Conservation (phyloP, 2,888 invertebrate species). For the Dolichopus griseipennis region DNA sequence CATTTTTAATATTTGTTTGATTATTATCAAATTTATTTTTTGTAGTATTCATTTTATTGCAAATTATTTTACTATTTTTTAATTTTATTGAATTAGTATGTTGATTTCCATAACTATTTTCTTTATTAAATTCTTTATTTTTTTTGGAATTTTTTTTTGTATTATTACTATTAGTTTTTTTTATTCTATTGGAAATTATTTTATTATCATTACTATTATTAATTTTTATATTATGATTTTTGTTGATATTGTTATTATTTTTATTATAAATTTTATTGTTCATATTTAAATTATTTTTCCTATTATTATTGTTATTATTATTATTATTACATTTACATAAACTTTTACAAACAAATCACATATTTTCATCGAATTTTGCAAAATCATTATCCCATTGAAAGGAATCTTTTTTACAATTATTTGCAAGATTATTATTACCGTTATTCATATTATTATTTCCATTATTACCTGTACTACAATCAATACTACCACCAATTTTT, state of each 20-base stretch:
- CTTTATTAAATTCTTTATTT: not conserved
- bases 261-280: not conserved
- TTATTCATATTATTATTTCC: conserved; percentile 9
- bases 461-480: conserved; percentile 13
- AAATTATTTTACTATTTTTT: not conserved
- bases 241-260: conserved; percentile 4
- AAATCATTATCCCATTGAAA: conserved; percentile 43
- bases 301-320: not conserved
- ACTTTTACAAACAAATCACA: conserved; percentile 43
- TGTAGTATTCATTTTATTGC: not conserved
- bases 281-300: not conserved
- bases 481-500: conserved; percentile 9
- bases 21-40: not conserved
- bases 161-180: not conserved
- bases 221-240: no score
- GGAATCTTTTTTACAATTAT: conserved; percentile 20
- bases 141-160: not conserved
- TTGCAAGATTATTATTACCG: conserved; percentile 19
- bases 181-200: not conserved
- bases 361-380: conserved; percentile 45
- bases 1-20: not conserved
- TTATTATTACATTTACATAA: conserved; percentile 22
- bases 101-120: not conserved
- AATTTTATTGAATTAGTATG: not conserved
- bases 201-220: not conserved